These are phyloP conservation scores for Stenchaetothrips biformis DNA, from an alignment of 2,888 invertebrate species.

Conservation along the genomic window DNA sequence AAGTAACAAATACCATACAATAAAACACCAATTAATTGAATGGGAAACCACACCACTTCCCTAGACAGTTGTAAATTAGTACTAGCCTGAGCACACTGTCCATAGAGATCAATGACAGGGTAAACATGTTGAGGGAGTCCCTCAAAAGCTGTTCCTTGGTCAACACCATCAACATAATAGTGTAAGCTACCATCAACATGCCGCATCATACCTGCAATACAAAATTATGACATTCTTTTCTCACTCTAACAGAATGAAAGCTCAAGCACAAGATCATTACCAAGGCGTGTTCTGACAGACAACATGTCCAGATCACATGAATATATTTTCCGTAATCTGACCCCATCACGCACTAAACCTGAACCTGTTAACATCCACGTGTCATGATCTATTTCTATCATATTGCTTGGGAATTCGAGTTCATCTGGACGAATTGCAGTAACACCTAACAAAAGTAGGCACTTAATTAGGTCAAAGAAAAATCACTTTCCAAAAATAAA, in stretches of 20 bases:
- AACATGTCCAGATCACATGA: constrained; percentile 79
- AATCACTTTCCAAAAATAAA: constrained; percentile 28
- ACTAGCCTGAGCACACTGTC: constrained; percentile 87
- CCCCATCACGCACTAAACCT: constrained; percentile 86
- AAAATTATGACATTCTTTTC: not conserved
- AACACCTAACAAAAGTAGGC: constrained; percentile 56
- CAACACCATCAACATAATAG: constrained; percentile 79
- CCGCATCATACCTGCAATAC: constrained; percentile 67
- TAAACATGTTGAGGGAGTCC: constrained; percentile 76
- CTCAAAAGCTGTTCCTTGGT: constrained; percentile 79
- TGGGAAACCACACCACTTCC: constrained; percentile 41
- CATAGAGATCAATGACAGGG: constrained; percentile 92
- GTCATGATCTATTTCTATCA: constrained; percentile 85
- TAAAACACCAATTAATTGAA: constrained; percentile 42
- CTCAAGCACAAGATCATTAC: constrained; percentile 44
- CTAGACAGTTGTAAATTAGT: constrained; percentile 40
- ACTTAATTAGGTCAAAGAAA: constrained; percentile 24
- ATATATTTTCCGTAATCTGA: constrained; percentile 78
- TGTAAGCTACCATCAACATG: constrained; percentile 77
- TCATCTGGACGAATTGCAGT: constrained; percentile 88
- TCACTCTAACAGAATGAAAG: not conserved
- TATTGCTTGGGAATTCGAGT: constrained; percentile 79
- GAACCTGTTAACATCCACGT: constrained; percentile 91
- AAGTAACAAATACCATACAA: constrained; percentile 32
- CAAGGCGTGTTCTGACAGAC: constrained; percentile 71